Base-by-base conservation (phyloP, 1,140 invertebrate genomes). In the Sweltsa coloradensis region DNA sequence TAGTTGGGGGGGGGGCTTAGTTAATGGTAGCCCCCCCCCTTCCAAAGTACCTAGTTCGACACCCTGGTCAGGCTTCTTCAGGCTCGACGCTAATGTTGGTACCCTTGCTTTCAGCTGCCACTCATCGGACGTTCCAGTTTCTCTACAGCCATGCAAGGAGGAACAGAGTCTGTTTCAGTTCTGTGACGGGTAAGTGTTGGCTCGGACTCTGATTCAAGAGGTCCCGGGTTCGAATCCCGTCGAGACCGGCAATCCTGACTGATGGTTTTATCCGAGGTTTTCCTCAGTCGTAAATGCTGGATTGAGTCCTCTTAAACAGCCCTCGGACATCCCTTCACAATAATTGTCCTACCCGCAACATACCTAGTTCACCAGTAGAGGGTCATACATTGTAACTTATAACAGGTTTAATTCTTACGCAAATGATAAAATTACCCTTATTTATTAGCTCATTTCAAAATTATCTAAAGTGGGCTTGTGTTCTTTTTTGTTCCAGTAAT, bases 401-500 rank as follows among this genome's bases (percentile, higher is more conserved):
- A n/a, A n/a, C n/a, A n/a, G n/a, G n/a, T n/a, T n/a, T n/a, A n/a
- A n/a, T n/a, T n/a, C n/a, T n/a, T n/a, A n/a, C n/a, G n/a, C n/a
- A n/a, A n/a, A n/a, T n/a, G n/a, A n/a, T n/a, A n/a, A n/a, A n/a
- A n/a, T n/a, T n/a, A n/a, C n/a, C n/a, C n/a, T n/a, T n/a, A n/a
- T n/a, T n/a, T n/a, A 41, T 14, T 41, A n/a, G 5, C 11, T 5
- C 23, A 36, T 41, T 6, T 24, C 18, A 3, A 41, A 41, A 40
- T 14, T 6, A 41, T n/a, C 23, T 14, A 4, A 41, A 5, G 6
- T 42, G 29, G 1, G 22, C 16, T 3, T 16, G 27, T 47, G 5
- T 47, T 40, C 13, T 22, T 3, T 54, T 52, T 24, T n/a, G n/a
- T n/a, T n/a, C n/a, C 52, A 57, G 56, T 29, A 52, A 55, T 29